phyloP scores from a whole-genome alignment of 2,113 vertebrate species.

The Cynocephalus volans region DNA sequence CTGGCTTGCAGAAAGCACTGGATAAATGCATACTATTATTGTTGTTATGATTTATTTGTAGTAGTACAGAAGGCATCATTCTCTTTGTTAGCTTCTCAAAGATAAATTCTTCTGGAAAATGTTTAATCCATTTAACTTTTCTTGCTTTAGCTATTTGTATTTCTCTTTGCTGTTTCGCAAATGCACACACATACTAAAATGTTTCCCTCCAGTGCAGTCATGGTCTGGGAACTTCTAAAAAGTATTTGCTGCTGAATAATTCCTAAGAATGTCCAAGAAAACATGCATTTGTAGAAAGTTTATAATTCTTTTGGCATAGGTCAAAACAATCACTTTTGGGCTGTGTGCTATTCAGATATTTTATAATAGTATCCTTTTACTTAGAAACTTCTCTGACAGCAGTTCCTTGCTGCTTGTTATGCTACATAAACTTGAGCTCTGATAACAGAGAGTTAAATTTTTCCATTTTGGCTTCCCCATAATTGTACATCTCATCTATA shows the following conservation, averaged over 20 bases:
- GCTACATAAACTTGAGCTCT: not conserved
- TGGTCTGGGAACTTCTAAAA: not conserved
- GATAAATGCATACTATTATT: not conserved
- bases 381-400: not conserved
- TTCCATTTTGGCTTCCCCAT: not conserved
- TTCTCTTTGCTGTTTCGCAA: constrained; percentile 32
- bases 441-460: not conserved
- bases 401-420: not conserved
- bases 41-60: not conserved
- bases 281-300: not conserved
- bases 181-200: not conserved
- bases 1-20: not conserved
- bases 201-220: not conserved
- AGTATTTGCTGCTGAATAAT: not conserved
- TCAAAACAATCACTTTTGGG: not conserved
- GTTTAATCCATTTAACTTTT: constrained; percentile 1
- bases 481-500: not conserved
- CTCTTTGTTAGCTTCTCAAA: not conserved
- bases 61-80: not conserved
- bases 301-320: not conserved
- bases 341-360: not conserved
- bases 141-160: not conserved
- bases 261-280: not conserved
- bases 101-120: not conserved
- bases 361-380: not conserved